A percentile compares a stretch with the other conserved stretches of the same genome.
These are phyloP conservation scores for Conus betulinus DNA, from an alignment of 1,140 invertebrate genomes.

Conservation along the genomic window DNA sequence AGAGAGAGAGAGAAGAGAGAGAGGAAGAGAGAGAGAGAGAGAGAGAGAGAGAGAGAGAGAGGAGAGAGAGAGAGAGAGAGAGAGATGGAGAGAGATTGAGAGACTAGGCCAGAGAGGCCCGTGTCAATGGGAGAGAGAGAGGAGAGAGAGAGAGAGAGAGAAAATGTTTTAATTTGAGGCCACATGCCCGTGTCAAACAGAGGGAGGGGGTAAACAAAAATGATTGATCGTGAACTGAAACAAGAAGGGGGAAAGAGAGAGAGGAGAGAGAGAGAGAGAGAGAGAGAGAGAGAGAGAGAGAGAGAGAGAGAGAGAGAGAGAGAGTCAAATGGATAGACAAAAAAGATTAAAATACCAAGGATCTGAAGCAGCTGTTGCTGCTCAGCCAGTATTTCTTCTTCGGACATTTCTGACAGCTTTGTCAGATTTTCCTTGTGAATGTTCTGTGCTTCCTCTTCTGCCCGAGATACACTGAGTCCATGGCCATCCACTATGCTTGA, in stretches of 20 bases:
- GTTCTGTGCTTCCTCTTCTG: constrained; percentile 76
- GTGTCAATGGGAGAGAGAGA: no score
- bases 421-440: constrained; percentile 87
- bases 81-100: no score
- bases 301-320: not conserved
- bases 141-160: not conserved
- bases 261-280: not conserved
- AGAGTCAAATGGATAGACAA: not conserved
- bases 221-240: no score
- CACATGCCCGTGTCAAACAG: no score
- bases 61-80: no score
- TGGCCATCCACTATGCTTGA: constrained; percentile 50
- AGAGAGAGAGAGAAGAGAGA: no score
- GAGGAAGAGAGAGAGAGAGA: no score
- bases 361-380: constrained; percentile 81
- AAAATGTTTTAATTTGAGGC: no score
- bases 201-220: no score
- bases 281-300: not conserved
- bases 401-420: constrained; percentile 82
- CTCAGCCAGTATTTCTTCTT: constrained; percentile 86
- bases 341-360: constrained; percentile 74
- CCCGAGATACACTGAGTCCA: constrained; percentile 62
- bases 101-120: no score
- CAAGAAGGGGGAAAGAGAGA: no score
- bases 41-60: no score